Percentiles rank a stretch among this genome's conserved stretches.
Evolutionary conservation across 2,113 vertebrate genomes (phyloP).

Genomic region (Centropristis striata): DNA sequence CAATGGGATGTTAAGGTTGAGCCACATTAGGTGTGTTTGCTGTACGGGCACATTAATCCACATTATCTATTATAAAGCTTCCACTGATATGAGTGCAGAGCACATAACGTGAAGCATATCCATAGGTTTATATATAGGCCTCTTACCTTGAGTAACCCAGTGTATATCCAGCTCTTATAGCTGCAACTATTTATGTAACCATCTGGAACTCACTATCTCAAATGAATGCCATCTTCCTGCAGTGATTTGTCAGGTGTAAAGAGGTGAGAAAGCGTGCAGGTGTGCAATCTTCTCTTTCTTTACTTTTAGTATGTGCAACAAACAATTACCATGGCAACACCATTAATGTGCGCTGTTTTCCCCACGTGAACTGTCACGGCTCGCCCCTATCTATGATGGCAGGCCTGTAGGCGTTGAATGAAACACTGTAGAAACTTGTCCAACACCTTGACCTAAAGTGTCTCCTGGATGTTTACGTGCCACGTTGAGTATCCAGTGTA

Average conservation of each 20-base stretch:
- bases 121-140: constrained; percentile 1
- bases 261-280: neutral
- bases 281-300: neutral
- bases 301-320: neutral
- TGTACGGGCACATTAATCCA: too few relatives aligned
- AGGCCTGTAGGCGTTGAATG: neutral
- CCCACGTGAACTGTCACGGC: neutral
- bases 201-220: neutral
- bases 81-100: neutral
- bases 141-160: constrained; percentile 1
- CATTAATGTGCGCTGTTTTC: neutral
- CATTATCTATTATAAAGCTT: neutral
- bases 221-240: neutral
- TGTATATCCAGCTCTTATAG: neutral
- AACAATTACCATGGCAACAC: too few relatives aligned
- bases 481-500: neutral
- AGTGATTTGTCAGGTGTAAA: neutral
- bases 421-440: too few relatives aligned
- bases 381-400: too few relatives aligned
- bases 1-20: neutral
- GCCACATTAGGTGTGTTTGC: neutral
- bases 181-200: neutral
- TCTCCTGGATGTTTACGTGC: too few relatives aligned
- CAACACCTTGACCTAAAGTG: neutral
- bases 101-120: neutral